Conservation (phyloP, 2,888 invertebrate genomes). For the Dexiosoma caninum region DNA sequence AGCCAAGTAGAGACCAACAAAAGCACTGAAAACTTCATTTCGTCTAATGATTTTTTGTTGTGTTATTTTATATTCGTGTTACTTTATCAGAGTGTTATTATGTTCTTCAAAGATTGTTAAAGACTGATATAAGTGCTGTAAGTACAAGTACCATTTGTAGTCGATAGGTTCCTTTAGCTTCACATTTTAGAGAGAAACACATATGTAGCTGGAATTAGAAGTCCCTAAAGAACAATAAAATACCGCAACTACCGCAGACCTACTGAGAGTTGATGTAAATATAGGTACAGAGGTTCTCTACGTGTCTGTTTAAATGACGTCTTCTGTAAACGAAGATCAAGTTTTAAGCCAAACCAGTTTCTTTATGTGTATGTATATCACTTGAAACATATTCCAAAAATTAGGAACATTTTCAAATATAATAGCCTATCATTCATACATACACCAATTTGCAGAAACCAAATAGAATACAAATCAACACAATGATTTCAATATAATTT, state of each 20-base stretch:
- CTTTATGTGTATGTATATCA: neutral
- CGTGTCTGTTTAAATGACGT: too few relatives aligned
- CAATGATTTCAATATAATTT: too few relatives aligned
- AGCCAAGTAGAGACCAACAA: neutral
- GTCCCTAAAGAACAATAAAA: constrained; percentile 52
- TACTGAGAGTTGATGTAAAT: constrained; percentile 4
- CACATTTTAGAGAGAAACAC: constrained; percentile 14
- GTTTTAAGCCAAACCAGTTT: neutral
- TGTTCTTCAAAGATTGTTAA: neutral
- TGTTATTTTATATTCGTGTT: neutral
- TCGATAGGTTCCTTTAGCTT: neutral
- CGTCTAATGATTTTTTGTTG: neutral
- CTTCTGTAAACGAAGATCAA: neutral
- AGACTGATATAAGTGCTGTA: constrained; percentile 33
- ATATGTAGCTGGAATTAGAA: constrained; percentile 21
- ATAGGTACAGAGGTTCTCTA: constrained; percentile 13
- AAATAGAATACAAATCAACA: too few relatives aligned
- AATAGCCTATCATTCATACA: too few relatives aligned
- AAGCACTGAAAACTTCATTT: constrained; percentile 6
- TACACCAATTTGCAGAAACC: too few relatives aligned
- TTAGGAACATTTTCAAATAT: too few relatives aligned
- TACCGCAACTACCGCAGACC: constrained; percentile 46
- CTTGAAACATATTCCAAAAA: too few relatives aligned
- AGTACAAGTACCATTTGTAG: neutral
- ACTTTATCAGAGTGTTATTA: constrained; percentile 22